These are phyloP conservation scores for Corapipo altera DNA, from an alignment of 2,113 vertebrate species.

Conservation along the genomic window DNA sequence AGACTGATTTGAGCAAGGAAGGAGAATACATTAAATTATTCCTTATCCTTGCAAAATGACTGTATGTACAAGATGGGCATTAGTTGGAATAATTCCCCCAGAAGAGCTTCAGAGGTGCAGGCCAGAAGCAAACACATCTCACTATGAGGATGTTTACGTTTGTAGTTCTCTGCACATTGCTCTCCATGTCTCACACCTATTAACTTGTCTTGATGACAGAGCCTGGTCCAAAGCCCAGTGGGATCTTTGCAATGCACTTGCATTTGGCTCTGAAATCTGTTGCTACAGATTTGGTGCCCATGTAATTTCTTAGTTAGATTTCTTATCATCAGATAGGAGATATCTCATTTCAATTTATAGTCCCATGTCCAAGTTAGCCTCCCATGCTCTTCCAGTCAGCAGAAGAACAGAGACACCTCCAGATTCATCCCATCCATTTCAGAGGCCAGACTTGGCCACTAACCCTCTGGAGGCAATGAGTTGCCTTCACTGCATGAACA, in stretches of 20 bases:
- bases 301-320: background rate
- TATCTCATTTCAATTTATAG: background rate
- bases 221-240: background rate
- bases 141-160: background rate
- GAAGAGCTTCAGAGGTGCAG: slow-evolving; percentile 26
- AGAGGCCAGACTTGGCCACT: background rate
- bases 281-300: background rate
- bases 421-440: background rate
- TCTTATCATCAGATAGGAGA: background rate
- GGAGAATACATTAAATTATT: slow-evolving; percentile 42
- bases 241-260: background rate
- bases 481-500: background rate
- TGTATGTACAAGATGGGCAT: slow-evolving; percentile 3
- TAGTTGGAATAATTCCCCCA: slow-evolving; percentile 33
- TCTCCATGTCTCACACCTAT: background rate
- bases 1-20: background rate
- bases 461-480: background rate
- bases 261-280: background rate
- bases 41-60: slow-evolving; percentile 31
- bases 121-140: slow-evolving; percentile 34
- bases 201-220: background rate
- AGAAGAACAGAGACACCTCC: background rate
- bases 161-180: background rate
- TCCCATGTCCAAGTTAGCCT: background rate
- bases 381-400: background rate